Evolutionary conservation across 1,140 invertebrate species (phyloP), one percentile per base, ranked within the genome.

Genomic region (Anastatus disparis): DNA sequence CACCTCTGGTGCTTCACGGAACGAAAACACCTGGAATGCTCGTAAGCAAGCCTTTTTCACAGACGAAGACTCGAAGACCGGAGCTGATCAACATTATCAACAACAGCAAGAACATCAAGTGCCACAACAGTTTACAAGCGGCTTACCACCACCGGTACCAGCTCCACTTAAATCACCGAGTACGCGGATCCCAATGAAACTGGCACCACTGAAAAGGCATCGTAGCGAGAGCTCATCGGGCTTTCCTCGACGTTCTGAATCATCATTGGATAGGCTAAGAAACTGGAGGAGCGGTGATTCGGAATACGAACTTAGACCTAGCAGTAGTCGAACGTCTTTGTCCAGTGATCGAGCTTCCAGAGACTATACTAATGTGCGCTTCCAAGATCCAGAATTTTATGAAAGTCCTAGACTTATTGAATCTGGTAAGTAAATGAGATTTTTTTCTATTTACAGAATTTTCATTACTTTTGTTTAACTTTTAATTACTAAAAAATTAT

Each of bases 1-100:
- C 12, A 22, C 3, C 9, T 13, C 13, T 13, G 29, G 9, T 56
- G 3, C 20, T 24, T 10, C 8, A 12, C 7, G 58, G 22, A 29
- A 35, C 35, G 8, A 22, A 17, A 48, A 6, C 17, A 7, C 7
- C 29, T 55, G 27, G 59, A 70, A 70, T 50, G 26, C 42, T 64
- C 59, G 61, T 70, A 56, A 71, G 52, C 8, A 56, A 56, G 22
- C 2, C 42, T 74, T 74, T 64, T 72, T 76, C 68, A 27, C 71
- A 83, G 87, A 87, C 46, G 86, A 88, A 73, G 87, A 87, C 59
- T 86, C 84, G 4, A 87, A 85, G 71, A 85, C 84, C 27, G 84
- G 84, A 13, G 82, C 81, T 7, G 22, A 46, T 2, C 15, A 35
- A 27, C 26, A 26, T 52, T 15, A 3, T 1, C 42, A 38, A 20